Evolutionary conservation across 2,113 vertebrate species (phyloP).

Genomic region (Pluvialis apricaria): DNA sequence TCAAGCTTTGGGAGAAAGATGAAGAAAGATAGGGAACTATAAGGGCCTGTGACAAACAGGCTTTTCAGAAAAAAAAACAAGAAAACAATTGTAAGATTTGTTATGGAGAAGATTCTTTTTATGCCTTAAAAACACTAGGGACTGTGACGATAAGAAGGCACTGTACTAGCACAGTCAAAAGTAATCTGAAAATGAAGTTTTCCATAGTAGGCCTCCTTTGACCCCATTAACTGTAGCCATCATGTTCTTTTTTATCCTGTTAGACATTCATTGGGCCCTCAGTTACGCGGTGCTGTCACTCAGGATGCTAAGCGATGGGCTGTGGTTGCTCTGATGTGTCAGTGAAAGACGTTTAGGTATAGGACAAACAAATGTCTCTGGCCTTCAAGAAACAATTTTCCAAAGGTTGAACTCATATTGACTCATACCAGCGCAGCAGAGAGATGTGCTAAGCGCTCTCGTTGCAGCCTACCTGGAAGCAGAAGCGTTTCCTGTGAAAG

Average conservation of each 20-base stretch:
- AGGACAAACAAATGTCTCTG: slow-evolving; percentile 51
- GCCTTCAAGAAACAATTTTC: slow-evolving; percentile 57
- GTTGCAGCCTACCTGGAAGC: background rate
- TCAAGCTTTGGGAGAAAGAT: background rate
- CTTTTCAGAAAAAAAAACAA: background rate
- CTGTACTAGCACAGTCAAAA: background rate
- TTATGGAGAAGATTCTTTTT: background rate
- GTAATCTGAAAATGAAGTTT: background rate
- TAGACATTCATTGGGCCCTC: background rate
- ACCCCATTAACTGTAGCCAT: background rate
- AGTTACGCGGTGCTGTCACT: background rate
- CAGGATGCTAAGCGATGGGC: background rate
- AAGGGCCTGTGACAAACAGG: background rate
- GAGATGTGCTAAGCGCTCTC: background rate
- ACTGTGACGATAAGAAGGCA: background rate
- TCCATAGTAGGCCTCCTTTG: background rate
- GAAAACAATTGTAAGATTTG: background rate
- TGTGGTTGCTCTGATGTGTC: slow-evolving; percentile 5
- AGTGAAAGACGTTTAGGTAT: background rate
- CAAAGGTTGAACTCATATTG: slow-evolving; percentile 22
- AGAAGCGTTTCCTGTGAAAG: background rate
- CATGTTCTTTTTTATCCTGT: background rate
- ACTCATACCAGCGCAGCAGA: background rate
- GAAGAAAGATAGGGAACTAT: background rate
- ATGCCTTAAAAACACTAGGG: background rate